phyloP scores from a whole-genome alignment of 2,113 vertebrate species.

The Coptodon bakossiorum region DNA sequence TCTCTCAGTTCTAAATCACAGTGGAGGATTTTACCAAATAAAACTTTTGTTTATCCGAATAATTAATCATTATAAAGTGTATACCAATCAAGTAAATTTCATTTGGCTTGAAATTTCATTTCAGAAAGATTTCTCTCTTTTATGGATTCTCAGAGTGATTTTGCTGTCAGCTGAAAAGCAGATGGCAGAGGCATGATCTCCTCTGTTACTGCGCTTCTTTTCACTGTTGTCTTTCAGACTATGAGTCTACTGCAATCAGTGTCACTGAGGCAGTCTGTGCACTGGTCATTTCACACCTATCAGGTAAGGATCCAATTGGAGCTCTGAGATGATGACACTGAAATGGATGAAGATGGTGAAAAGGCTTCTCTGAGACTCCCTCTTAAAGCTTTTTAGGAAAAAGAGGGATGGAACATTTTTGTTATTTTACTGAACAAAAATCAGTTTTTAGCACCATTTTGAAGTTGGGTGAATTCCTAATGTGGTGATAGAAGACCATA shows the following conservation, averaged over 20 bases:
- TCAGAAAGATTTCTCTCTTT: not conserved
- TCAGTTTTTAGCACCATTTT: not conserved
- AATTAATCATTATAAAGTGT: not conserved
- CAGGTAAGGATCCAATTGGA: constrained; percentile 42
- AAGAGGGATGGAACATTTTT: not conserved
- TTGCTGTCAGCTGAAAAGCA: not conserved
- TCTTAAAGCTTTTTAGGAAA: not conserved
- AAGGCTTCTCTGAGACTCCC: constrained; percentile 12
- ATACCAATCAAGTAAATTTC: not conserved
- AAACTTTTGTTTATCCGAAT: not conserved
- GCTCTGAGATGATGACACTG: constrained; percentile 25
- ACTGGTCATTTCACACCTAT: constrained; percentile 45
- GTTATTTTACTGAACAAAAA: not conserved
- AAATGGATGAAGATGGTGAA: constrained; percentile 29
- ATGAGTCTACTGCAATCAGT: constrained; percentile 30
- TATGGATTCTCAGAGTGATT: not conserved
- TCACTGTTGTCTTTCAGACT: not conserved
- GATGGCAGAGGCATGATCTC: not conserved
- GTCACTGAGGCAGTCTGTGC: not conserved
- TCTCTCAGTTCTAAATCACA: not conserved
- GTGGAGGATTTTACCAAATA: not conserved
- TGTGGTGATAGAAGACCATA: not conserved
- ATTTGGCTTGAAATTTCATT: not conserved
- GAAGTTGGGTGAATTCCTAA: not conserved
- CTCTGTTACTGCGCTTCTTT: not conserved